Evolutionary conservation across 2,797 vertebrate genomes (phyloP).

Genomic region (Sebastes ruberrimus): DNA sequence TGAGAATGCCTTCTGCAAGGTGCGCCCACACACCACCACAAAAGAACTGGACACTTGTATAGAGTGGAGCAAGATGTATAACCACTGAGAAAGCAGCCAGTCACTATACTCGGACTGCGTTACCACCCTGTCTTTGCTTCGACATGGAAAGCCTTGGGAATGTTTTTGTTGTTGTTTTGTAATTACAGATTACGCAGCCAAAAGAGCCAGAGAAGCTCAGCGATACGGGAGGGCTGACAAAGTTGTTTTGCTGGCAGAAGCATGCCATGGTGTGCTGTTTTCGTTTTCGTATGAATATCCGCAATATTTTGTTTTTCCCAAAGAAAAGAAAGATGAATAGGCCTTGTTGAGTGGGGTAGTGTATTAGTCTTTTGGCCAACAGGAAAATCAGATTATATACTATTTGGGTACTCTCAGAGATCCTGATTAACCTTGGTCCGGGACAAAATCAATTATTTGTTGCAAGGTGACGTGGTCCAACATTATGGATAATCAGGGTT

Average conservation of each 20-base stretch:
- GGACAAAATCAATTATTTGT: conserved; percentile 79
- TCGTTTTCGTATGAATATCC: conserved; percentile 76
- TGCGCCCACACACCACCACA: conserved; percentile 86
- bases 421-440: conserved; percentile 80
- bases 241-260: conserved; percentile 74
- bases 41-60: conserved; percentile 93
- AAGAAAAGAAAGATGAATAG: conserved; percentile 74
- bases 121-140: conserved; percentile 54
- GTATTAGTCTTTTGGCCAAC: conserved; percentile 67
- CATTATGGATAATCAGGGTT: conserved; percentile 83
- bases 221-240: conserved; percentile 57
- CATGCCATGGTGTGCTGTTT: conserved; percentile 77
- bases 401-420: conserved; percentile 73
- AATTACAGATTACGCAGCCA: conserved; percentile 81
- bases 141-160: conserved; percentile 67
- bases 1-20: conserved; percentile 93
- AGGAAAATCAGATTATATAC: conserved; percentile 66
- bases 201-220: conserved; percentile 72
- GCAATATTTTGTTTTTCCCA: conserved; percentile 83
- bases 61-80: conserved; percentile 96
- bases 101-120: conserved; percentile 72
- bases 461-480: conserved; percentile 77
- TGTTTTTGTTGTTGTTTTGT: conserved; percentile 70
- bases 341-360: conserved; percentile 68
- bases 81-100: conserved; percentile 86